phyloP scores from a whole-genome alignment of 1,140 invertebrate genomes.

The Eumaeus atala region DNA sequence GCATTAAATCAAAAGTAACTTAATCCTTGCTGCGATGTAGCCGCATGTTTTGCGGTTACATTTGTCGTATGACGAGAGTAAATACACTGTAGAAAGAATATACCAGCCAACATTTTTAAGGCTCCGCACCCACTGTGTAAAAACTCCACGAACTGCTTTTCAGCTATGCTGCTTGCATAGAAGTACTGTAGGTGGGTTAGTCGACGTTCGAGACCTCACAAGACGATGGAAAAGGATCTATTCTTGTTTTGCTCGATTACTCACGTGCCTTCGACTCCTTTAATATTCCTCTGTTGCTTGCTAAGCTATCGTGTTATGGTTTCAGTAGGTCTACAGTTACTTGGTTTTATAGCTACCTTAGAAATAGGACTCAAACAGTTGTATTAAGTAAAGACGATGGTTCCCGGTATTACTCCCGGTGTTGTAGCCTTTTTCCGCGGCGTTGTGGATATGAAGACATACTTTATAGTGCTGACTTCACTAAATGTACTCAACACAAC shows the following conservation, averaged over 20 bases:
- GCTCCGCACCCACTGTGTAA: too few relatives aligned
- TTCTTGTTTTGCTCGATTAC: conserved; percentile 6
- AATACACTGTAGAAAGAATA: too few relatives aligned
- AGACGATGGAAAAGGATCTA: neutral
- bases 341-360: too few relatives aligned
- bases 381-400: neutral
- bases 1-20: too few relatives aligned
- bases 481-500: neutral
- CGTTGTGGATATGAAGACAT: neutral
- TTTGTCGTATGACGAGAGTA: too few relatives aligned
- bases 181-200: neutral
- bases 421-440: neutral
- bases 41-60: too few relatives aligned
- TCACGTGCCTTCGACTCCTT: conserved; percentile 7
- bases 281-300: conserved; percentile 4
- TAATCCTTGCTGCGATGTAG: too few relatives aligned
- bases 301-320: conserved; percentile 9
- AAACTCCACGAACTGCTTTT: too few relatives aligned
- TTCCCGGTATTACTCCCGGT: neutral
- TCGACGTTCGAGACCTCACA: conserved; percentile 1
- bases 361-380: too few relatives aligned
- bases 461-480: conserved; percentile 5
- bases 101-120: too few relatives aligned
- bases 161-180: too few relatives aligned
- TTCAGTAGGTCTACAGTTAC: neutral